phyloP scores from a whole-genome alignment of 2,113 vertebrate species.

The Paracyprichromis sp. region DNA sequence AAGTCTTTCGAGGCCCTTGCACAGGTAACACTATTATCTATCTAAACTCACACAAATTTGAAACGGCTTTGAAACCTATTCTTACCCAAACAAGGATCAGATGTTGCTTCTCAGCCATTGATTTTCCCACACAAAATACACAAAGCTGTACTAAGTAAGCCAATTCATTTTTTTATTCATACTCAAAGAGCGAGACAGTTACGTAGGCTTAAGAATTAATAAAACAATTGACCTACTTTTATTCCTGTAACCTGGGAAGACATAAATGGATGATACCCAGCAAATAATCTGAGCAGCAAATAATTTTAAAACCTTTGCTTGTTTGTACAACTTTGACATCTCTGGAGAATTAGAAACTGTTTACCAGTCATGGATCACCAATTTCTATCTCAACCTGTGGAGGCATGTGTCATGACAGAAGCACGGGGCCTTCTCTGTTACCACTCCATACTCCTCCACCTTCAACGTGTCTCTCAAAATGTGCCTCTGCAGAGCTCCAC shows the following conservation, averaged over 20 bases:
- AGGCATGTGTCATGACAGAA: conserved; percentile 17
- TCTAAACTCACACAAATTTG: background rate
- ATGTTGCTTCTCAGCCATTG: background rate
- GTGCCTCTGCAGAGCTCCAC: background rate
- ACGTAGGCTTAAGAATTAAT: background rate
- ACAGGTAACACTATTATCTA: background rate
- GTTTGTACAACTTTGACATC: background rate
- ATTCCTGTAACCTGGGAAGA: background rate
- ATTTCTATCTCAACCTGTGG: background rate
- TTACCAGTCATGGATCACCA: background rate
- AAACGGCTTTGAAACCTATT: background rate
- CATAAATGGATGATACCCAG: background rate
- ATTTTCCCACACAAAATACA: background rate
- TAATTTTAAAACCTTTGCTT: background rate
- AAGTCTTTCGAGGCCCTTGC: background rate
- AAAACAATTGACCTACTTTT: background rate
- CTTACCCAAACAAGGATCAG: background rate
- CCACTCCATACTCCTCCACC: background rate
- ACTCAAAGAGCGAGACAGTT: background rate
- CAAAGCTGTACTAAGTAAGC: background rate
- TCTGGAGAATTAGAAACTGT: background rate
- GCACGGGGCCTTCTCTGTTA: background rate
- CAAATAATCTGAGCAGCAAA: background rate
- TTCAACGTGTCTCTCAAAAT: background rate
- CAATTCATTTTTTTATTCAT: background rate